Percentiles rank a stretch among this genome's conserved stretches.
phyloP scores from a whole-genome alignment of 2,797 vertebrate species.

The Hemibagrus guttatus region DNA sequence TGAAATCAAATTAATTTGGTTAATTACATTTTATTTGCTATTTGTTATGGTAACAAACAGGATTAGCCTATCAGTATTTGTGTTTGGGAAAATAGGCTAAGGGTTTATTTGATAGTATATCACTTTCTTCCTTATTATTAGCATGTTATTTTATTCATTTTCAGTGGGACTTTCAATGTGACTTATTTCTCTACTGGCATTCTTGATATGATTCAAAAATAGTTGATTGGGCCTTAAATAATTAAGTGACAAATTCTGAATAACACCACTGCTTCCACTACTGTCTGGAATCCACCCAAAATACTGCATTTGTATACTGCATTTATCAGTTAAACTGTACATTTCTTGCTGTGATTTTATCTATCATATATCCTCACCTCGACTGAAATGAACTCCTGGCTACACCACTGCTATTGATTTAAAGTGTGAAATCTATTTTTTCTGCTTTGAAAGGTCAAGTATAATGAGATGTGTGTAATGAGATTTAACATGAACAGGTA shows the following conservation, averaged over 20 bases:
- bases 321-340: background rate
- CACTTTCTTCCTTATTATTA: background rate
- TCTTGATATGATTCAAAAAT: background rate
- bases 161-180: no score
- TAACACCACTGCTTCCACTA: background rate
- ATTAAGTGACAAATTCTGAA: background rate
- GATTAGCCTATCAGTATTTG: background rate
- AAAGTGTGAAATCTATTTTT: constrained; percentile 24
- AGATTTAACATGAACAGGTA: background rate
- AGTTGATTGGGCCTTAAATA: background rate
- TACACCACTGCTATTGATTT: background rate
- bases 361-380: background rate
- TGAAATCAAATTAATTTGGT: background rate
- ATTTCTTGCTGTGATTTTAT: background rate
- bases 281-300: background rate
- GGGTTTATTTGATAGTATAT: background rate
- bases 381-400: background rate
- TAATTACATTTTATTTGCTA: background rate
- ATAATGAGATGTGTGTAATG: constrained; percentile 5
- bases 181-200: background rate
- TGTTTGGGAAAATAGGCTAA: no score
- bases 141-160: background rate
- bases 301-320: background rate
- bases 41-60: background rate
- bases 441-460: constrained; percentile 14